Conservation (phyloP, 2,113 vertebrate genomes). For the Chrysemys picta region DNA sequence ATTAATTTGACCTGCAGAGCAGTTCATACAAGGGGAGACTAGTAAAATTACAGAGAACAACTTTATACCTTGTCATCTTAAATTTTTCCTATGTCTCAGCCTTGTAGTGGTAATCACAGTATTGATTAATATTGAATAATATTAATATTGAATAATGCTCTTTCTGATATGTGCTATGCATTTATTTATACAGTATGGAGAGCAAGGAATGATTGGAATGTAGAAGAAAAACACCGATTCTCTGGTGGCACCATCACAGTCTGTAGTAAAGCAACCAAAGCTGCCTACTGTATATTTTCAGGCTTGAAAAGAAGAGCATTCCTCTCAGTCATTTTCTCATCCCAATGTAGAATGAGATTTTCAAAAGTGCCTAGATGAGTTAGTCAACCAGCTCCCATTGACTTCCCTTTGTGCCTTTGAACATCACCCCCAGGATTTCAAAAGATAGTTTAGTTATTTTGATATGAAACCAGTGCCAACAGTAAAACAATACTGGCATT, state of each 20-base stretch:
- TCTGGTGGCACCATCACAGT: not conserved
- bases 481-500: not conserved
- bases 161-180: not conserved
- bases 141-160: not conserved
- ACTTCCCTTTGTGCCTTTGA: not conserved
- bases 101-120: not conserved
- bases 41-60: not conserved
- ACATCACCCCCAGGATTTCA: not conserved
- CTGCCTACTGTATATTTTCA: not conserved
- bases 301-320: not conserved
- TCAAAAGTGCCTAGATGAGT: not conserved
- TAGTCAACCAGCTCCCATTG: not conserved
- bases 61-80: not conserved
- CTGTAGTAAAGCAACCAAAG: not conserved
- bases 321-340: not conserved
- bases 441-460: not conserved
- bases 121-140: not conserved
- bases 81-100: not conserved
- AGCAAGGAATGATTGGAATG: not conserved
- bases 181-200: not conserved
- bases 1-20: not conserved
- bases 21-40: not conserved
- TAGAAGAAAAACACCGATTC: not conserved
- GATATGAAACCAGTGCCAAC: not conserved
- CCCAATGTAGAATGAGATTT: not conserved